phyloP scores from a whole-genome alignment of 2,888 invertebrate genomes.

The Morinoia aosen region DNA sequence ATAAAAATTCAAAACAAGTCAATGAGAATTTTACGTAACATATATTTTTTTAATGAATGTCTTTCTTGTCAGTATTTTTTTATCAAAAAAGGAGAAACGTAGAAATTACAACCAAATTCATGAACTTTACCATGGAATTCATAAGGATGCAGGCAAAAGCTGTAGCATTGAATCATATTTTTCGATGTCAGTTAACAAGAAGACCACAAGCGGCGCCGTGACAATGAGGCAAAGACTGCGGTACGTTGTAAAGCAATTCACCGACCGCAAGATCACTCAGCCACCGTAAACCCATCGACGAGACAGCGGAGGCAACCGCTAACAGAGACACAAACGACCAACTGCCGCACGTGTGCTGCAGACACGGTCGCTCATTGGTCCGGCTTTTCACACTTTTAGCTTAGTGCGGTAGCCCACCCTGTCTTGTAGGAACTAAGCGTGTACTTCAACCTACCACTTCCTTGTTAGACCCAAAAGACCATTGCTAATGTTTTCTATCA shows the following conservation, averaged over 20 bases:
- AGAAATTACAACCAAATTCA: no score
- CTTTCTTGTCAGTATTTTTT: no score
- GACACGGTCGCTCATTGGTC: neutral
- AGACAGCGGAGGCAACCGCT: neutral
- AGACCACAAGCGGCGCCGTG: neutral
- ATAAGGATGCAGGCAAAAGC: no score
- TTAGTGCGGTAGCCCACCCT: neutral
- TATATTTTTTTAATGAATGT: no score
- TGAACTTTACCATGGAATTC: no score
- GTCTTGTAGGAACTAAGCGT: neutral
- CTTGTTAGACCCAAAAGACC: no score
- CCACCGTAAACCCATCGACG: neutral
- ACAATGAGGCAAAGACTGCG: neutral
- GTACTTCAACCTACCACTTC: neutral
- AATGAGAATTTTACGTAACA: no score
- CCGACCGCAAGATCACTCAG: neutral
- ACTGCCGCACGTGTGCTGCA: neutral
- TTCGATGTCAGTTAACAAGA: neutral
- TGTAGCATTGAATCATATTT: neutral
- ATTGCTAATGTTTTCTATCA: no score
- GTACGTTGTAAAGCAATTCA: neutral
- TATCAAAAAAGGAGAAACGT: no score
- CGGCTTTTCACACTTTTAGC: neutral
- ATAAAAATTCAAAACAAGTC: neutral
- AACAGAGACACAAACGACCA: neutral